Conservation (phyloP, 92 coral and sea anemone species). For the Chrysogorgia sp. region DNA sequence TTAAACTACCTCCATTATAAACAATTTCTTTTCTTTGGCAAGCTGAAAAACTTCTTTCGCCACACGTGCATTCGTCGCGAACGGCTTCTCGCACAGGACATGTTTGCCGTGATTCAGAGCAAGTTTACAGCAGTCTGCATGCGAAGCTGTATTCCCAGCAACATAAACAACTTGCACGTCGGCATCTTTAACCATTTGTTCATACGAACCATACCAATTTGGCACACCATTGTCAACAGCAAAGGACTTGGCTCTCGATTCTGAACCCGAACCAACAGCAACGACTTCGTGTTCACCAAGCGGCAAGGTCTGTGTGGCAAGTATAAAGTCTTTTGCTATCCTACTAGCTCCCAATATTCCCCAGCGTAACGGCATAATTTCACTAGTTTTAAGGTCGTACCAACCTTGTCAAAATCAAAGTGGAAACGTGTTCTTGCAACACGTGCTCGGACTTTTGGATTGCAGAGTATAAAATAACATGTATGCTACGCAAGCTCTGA, state of each 20-base stretch:
- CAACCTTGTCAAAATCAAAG: not conserved
- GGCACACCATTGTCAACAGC: conserved; percentile 65
- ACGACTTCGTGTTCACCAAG: conserved; percentile 74
- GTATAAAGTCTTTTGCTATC: conserved; percentile 85
- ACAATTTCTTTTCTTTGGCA: conserved; percentile 79
- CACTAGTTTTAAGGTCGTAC: not conserved
- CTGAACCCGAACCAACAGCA: conserved; percentile 77
- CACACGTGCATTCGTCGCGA: conserved; percentile 78
- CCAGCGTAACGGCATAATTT: conserved; percentile 61
- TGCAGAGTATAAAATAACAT: too few relatives aligned
- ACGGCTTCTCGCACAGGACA: conserved; percentile 90
- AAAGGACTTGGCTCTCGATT: conserved; percentile 75
- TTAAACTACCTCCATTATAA: conserved; percentile 54
- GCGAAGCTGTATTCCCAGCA: conserved; percentile 65
- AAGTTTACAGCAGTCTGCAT: conserved; percentile 69
- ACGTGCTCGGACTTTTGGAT: too few relatives aligned
- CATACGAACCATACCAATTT: conserved; percentile 84
- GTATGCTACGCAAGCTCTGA: too few relatives aligned
- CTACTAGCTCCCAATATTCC: conserved; percentile 90
- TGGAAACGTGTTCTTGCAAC: too few relatives aligned
- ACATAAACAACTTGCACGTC: conserved; percentile 81
- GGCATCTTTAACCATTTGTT: conserved; percentile 67
- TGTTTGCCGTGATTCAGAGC: conserved; percentile 94
- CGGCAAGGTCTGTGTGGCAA: conserved; percentile 81
- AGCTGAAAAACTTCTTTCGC: conserved; percentile 70